These are phyloP conservation scores for Dipodomys spectabilis DNA, from an alignment of 2,113 vertebrate genomes.

Conservation along the genomic window DNA sequence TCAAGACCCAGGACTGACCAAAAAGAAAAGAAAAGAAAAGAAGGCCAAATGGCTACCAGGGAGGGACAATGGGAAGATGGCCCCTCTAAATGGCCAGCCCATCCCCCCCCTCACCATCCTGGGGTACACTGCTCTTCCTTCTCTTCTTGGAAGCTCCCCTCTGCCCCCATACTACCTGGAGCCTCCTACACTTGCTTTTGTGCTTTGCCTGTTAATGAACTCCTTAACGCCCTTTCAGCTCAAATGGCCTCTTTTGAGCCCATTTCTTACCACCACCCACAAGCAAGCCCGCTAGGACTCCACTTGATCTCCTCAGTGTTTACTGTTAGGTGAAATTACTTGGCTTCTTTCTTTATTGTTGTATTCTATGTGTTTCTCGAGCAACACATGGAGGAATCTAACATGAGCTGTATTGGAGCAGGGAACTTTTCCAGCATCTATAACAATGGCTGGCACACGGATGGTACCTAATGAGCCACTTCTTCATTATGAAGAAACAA, in stretches of 20 bases:
- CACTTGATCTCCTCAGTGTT: not conserved
- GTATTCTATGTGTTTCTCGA: not conserved
- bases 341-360: not conserved
- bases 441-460: not conserved
- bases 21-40: no score
- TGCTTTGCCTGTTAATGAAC: not conserved
- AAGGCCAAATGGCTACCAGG: not conserved
- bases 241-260: not conserved
- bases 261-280: not conserved
- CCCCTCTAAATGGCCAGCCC: not conserved
- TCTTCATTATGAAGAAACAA: constrained; percentile 14
- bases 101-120: not conserved
- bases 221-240: not conserved
- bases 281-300: not conserved
- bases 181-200: not conserved
- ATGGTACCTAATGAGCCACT: not conserved
- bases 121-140: not conserved
- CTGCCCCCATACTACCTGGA: not conserved
- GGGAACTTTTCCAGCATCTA: constrained; percentile 20
- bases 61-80: not conserved
- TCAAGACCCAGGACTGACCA: no score
- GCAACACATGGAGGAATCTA: not conserved
- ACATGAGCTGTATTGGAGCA: not conserved
- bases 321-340: not conserved
- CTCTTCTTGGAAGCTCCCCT: not conserved